A percentile compares a stretch with the other conserved stretches of the same genome.
These are phyloP conservation scores for Taeniopygia guttata DNA, from an alignment of 2,797 vertebrate species.

Conservation along the genomic window DNA sequence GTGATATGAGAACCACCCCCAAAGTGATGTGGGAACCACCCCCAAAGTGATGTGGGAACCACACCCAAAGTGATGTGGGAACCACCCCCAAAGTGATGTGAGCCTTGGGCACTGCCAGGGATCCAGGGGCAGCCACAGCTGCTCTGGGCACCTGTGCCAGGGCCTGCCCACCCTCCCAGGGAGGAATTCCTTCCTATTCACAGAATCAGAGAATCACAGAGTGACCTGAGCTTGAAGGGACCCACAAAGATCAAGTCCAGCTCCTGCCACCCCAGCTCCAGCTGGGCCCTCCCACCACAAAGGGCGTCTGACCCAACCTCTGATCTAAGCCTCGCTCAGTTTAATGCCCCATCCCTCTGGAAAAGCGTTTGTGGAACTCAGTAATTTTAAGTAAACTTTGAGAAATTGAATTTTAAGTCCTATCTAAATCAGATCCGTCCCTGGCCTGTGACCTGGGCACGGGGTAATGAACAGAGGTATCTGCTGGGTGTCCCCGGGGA, in stretches of 20 bases:
- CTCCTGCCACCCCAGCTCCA: background rate
- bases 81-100: rapidly evolving
- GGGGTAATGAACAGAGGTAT: background rate
- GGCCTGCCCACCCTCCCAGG: rapidly evolving
- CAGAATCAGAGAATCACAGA: background rate
- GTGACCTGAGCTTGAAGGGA: no score
- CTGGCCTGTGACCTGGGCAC: background rate
- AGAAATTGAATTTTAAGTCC: background rate
- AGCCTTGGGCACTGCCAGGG: background rate
- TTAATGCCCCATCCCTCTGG: background rate
- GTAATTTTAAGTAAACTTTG: background rate
- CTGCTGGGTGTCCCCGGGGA: background rate
- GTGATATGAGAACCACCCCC: rapidly evolving
- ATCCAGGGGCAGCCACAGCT: background rate
- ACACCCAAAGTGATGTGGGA: rapidly evolving
- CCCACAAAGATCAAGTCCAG: background rate
- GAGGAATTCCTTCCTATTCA: background rate
- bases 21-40: rapidly evolving
- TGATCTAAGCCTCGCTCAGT: background rate
- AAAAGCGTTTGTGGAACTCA: rapidly evolving
- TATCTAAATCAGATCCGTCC: background rate
- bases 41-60: background rate
- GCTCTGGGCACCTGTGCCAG: background rate
- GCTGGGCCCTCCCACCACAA: background rate
- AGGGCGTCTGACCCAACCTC: background rate